phyloP scores from a whole-genome alignment of 1,140 invertebrate species.

The Oryctes rhinoceros region DNA sequence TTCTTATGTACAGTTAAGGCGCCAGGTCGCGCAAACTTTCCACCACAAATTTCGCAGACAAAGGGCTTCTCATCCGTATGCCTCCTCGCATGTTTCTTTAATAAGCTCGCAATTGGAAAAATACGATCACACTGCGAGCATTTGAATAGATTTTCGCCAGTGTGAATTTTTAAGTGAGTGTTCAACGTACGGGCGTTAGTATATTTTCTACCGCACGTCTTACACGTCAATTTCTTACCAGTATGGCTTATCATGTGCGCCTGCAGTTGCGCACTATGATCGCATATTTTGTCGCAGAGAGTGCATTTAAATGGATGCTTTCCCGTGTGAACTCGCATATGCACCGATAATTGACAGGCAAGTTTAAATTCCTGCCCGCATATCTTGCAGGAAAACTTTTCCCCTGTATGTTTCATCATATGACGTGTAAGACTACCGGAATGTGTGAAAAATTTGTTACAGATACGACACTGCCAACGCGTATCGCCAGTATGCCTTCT shows the following conservation, averaged over 20 bases:
- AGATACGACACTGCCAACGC: no score
- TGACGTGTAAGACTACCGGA: no score
- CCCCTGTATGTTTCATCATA: conserved; percentile 62
- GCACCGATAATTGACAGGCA: conserved; percentile 81
- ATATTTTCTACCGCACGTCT: conserved; percentile 53
- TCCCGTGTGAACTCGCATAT: conserved; percentile 78
- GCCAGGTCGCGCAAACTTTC: conserved; percentile 67
- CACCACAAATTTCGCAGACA: conserved; percentile 76
- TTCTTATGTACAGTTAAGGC: conserved; percentile 69
- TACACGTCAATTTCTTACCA: conserved; percentile 68
- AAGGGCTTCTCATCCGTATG: conserved; percentile 78
- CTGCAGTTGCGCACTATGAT: conserved; percentile 81
- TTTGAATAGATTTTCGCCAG: conserved; percentile 52
- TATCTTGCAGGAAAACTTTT: conserved; percentile 37
- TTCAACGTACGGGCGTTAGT: conserved; percentile 46
- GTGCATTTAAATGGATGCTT: conserved; percentile 64
- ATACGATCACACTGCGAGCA: conserved; percentile 63
- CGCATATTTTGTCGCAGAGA: conserved; percentile 72
- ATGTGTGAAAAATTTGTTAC: conserved; percentile 60
- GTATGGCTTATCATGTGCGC: conserved; percentile 80
- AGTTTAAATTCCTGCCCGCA: conserved; percentile 71
- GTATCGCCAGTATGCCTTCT: no score
- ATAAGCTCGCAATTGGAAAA: conserved; percentile 55
- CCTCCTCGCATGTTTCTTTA: conserved; percentile 58
- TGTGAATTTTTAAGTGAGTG: conserved; percentile 46